These are phyloP conservation scores for Odontamblyopus lacepedii DNA, from an alignment of 2,797 vertebrate genomes.

Conservation along the genomic window DNA sequence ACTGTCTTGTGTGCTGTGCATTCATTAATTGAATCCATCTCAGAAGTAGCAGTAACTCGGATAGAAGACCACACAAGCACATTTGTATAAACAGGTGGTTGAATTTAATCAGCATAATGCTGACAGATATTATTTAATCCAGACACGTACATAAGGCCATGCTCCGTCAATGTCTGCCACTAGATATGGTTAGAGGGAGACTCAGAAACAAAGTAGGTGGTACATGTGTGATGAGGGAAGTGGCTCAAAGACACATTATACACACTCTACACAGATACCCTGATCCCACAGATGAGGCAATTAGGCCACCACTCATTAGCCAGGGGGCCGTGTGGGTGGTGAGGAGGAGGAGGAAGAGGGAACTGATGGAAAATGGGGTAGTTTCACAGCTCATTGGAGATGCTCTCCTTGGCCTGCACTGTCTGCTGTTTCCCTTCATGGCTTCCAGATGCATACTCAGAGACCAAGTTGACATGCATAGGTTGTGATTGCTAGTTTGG, in stretches of 20 bases:
- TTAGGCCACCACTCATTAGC: slow-evolving; percentile 76
- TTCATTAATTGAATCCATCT: slow-evolving; percentile 51
- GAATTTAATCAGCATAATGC: slow-evolving; percentile 21
- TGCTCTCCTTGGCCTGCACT: slow-evolving; percentile 73
- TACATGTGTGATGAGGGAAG: slow-evolving; percentile 59
- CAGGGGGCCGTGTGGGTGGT: slow-evolving; percentile 72
- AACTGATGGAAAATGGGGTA: slow-evolving; percentile 81
- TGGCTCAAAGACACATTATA: slow-evolving; percentile 38
- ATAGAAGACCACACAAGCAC: slow-evolving; percentile 57
- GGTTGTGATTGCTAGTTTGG: slow-evolving; percentile 58
- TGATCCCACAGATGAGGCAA: slow-evolving; percentile 73
- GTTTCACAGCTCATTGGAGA: slow-evolving; percentile 85
- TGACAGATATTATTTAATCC: slow-evolving; percentile 31
- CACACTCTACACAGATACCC: slow-evolving; percentile 22
- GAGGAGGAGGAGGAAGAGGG: slow-evolving; percentile 53
- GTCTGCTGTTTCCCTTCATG: slow-evolving; percentile 78
- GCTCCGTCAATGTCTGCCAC: slow-evolving; percentile 11
- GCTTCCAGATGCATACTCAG: slow-evolving; percentile 80
- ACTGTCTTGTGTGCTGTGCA: slow-evolving; percentile 41
- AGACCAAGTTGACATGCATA: slow-evolving; percentile 51
- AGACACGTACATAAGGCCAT: slow-evolving; percentile 22
- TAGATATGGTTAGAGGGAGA: slow-evolving; percentile 35
- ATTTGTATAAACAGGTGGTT: slow-evolving; percentile 9
- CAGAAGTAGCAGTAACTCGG: slow-evolving; percentile 28
- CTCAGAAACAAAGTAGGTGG: slow-evolving; percentile 67